Conservation (phyloP, 2,113 vertebrate genomes). For the Coryphaenoides rupestris region DNA sequence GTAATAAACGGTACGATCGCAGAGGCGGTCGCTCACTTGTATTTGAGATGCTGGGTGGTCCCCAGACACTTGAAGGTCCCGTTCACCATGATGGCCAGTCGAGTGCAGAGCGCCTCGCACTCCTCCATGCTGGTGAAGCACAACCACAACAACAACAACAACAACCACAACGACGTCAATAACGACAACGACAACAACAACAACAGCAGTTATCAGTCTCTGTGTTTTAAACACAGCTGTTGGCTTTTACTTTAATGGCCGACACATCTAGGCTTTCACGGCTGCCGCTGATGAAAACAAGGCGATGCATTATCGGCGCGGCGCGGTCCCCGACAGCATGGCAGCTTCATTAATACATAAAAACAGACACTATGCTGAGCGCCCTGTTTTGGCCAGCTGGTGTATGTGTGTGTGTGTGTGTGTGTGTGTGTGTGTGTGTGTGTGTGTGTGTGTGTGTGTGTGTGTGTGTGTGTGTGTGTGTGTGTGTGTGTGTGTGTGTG, state of each 20-base stretch:
- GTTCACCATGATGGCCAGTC: constrained; percentile 95
- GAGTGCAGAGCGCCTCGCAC: constrained; percentile 93
- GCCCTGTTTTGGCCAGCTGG: constrained; percentile 25
- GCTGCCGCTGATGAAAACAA: constrained; percentile 1
- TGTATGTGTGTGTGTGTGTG: not conserved
- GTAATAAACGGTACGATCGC: no score
- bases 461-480: not conserved
- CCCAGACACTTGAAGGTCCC: constrained; percentile 95
- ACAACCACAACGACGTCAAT: constrained; percentile 2
- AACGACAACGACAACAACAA: constrained; percentile 23
- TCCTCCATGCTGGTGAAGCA: constrained; percentile 87
- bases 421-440: constrained; percentile 3
- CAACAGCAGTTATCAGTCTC: constrained; percentile 11
- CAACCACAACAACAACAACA: constrained; percentile 19
- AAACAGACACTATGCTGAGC: constrained; percentile 1
- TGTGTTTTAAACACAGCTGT: constrained; percentile 16
- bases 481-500: not conserved
- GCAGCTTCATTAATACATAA: not conserved
- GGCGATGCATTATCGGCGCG: not conserved
- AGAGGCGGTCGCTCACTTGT: constrained; percentile 74
- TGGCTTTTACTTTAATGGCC: constrained; percentile 4
- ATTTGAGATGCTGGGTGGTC: constrained; percentile 95
- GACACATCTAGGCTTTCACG: constrained; percentile 8
- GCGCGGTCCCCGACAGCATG: constrained; percentile 12
- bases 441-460: not conserved